phyloP scores from a whole-genome alignment of 2,888 invertebrate genomes.

The Steinernema scapterisci region DNA sequence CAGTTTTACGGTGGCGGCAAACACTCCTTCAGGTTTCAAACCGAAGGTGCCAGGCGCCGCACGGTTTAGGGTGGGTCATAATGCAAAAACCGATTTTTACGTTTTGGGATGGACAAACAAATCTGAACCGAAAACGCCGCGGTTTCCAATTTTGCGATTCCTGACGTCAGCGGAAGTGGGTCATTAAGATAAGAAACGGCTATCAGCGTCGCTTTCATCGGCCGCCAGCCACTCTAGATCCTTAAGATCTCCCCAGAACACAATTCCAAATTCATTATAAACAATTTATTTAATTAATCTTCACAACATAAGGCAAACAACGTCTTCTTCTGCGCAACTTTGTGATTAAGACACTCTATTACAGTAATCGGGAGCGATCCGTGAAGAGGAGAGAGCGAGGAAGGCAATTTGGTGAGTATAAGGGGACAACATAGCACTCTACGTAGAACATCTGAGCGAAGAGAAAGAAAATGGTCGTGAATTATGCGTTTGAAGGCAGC shows the following conservation, averaged over 20 bases:
- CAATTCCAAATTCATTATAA: no score
- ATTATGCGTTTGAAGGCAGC: conserved; percentile 29
- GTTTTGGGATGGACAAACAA: no score
- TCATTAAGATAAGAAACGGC: no score
- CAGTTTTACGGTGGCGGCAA: conserved; percentile 7
- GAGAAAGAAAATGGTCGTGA: neutral
- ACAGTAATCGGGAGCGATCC: neutral
- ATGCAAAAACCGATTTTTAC: neutral
- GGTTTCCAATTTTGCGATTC: no score
- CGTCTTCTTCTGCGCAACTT: neutral
- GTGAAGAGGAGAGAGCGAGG: conserved; percentile 3
- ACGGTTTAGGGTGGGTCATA: neutral
- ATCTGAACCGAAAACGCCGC: no score
- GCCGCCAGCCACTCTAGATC: no score
- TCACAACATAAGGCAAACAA: conserved; percentile 1
- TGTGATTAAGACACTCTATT: conserved; percentile 15
- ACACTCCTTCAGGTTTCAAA: conserved; percentile 15
- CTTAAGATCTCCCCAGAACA: no score
- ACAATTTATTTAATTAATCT: conserved; percentile 26
- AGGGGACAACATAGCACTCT: conserved; percentile 14
- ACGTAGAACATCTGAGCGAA: conserved; percentile 24
- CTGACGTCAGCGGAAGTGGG: no score
- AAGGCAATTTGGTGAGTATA: neutral
- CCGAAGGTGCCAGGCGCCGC: neutral
- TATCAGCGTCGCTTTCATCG: no score